These are phyloP conservation scores for Myripristis murdjan DNA, from an alignment of 2,797 vertebrate species.

Conservation along the genomic window DNA sequence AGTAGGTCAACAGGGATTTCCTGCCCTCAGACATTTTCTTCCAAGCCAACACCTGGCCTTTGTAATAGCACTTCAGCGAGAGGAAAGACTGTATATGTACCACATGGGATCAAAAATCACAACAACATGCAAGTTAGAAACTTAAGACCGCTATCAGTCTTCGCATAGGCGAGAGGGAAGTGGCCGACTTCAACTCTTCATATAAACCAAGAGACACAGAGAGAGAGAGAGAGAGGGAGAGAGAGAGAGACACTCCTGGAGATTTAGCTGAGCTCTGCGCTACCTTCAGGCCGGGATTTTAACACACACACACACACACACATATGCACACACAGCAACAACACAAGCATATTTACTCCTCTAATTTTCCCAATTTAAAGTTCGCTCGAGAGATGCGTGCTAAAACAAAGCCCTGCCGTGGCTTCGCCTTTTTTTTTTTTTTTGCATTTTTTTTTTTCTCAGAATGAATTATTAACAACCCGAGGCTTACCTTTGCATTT, in stretches of 20 bases:
- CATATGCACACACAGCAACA: no score
- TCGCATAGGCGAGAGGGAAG: no score
- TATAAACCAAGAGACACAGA: conserved; percentile 25
- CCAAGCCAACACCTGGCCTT: conserved; percentile 75
- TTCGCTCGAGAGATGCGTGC: conserved; percentile 69
- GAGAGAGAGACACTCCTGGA: conserved; percentile 33
- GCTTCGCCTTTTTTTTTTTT: background rate
- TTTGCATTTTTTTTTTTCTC: conserved; percentile 22
- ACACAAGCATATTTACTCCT: conserved; percentile 60
- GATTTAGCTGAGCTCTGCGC: conserved; percentile 42
- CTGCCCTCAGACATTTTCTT: conserved; percentile 71
- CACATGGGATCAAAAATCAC: conserved; percentile 45
- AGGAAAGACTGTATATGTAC: conserved; percentile 38
- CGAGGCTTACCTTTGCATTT: conserved; percentile 78
- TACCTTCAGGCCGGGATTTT: conserved; percentile 62
- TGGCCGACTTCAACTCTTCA: conserved; percentile 31
- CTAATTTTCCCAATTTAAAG: conserved; percentile 77
- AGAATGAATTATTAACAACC: conserved; percentile 71
- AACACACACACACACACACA: conserved; percentile 35
- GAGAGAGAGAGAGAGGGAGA: background rate
- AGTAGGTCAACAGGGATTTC: conserved; percentile 88
- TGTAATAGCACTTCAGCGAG: conserved; percentile 42
- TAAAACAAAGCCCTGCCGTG: conserved; percentile 60
- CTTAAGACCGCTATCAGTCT: conserved; percentile 37
- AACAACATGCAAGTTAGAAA: conserved; percentile 39